Evolutionary conservation across 2,113 vertebrate species (phyloP).

Genomic region (Neolamprologus toae): DNA sequence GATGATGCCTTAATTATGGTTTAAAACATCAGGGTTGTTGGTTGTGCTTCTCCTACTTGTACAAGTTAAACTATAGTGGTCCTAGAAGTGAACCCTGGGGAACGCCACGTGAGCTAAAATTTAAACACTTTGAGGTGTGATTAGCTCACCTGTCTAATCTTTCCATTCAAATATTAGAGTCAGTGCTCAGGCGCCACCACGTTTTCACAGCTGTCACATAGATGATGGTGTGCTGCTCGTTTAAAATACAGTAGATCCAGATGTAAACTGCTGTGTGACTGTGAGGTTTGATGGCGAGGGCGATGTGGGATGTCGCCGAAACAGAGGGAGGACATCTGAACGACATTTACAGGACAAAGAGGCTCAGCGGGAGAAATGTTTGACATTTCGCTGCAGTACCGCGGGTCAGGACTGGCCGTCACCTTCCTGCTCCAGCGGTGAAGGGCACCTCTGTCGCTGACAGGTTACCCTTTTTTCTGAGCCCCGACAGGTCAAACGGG

Average conservation of each 20-base stretch:
- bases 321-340: not conserved
- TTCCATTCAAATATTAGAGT: not conserved
- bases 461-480: not conserved
- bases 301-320: not conserved
- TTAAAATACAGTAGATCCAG: fast-evolving
- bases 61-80: not conserved
- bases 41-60: not conserved
- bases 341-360: not conserved
- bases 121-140: not conserved
- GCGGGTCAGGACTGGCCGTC: not conserved
- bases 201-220: not conserved
- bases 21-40: not conserved
- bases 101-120: not conserved
- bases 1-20: not conserved
- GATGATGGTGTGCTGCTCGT: not conserved
- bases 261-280: fast-evolving
- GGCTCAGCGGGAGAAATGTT: not conserved
- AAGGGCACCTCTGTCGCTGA: not conserved
- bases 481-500: not conserved
- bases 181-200: not conserved
- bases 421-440: not conserved
- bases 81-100: not conserved
- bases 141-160: not conserved
- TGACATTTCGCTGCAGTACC: not conserved
- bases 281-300: not conserved